Evolutionary conservation across 1,140 invertebrate genomes (phyloP).

Genomic region (Phocides pigmalion): DNA sequence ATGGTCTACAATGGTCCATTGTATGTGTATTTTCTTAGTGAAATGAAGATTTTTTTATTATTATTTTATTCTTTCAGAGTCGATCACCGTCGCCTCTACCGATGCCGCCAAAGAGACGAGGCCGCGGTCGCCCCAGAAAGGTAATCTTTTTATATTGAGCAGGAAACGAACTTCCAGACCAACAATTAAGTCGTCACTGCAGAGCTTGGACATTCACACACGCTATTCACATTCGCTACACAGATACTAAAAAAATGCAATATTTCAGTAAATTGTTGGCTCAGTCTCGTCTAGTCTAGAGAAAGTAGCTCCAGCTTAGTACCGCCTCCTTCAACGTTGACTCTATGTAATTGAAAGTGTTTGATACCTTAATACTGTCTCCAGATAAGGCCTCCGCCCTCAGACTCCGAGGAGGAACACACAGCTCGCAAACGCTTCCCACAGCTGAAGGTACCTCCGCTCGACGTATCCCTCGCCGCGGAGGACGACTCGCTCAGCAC

Average conservation of each 20-base stretch:
- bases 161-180: neutral
- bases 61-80: conserved; percentile 46
- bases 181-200: too few relatives aligned
- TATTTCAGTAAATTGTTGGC: too few relatives aligned
- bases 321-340: too few relatives aligned
- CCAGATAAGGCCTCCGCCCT: conserved; percentile 67
- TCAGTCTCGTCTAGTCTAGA: too few relatives aligned
- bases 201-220: too few relatives aligned
- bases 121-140: conserved; percentile 72
- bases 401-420: conserved; percentile 65
- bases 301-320: too few relatives aligned
- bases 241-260: too few relatives aligned
- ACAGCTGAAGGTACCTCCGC: conserved; percentile 48
- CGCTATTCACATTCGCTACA: too few relatives aligned
- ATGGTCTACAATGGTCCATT: too few relatives aligned
- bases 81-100: conserved; percentile 64
- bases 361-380: too few relatives aligned
- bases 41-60: conserved; percentile 5
- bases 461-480: conserved; percentile 35
- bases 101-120: conserved; percentile 58
- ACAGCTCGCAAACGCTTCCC: conserved; percentile 48
- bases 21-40: too few relatives aligned
- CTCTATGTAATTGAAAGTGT: too few relatives aligned
- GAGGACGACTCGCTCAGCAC: conserved; percentile 56
- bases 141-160: conserved; percentile 40